These are phyloP conservation scores for Candoia aspera DNA, from an alignment of 2,113 vertebrate species.

Conservation along the genomic window DNA sequence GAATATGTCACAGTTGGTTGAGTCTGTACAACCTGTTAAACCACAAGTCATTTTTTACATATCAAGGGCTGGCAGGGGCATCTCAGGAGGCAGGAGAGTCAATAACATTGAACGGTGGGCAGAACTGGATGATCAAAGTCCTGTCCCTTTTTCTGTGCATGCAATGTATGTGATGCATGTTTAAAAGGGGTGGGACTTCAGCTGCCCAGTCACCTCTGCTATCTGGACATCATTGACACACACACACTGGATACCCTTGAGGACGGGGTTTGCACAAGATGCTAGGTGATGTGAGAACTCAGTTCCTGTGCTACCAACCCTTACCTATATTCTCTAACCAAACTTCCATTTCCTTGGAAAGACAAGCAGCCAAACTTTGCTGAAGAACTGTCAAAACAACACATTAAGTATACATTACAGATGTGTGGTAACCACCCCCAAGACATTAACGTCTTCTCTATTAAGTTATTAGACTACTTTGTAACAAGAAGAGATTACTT, in stretches of 20 bases:
- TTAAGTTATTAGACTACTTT: conserved; percentile 18
- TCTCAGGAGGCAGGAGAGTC: background rate
- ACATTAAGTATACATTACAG: background rate
- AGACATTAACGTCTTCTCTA: conserved; percentile 12
- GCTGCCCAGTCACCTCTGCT: background rate
- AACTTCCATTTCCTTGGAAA: background rate
- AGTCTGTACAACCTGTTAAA: background rate
- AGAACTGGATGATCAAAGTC: background rate
- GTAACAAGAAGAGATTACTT: conserved; percentile 13
- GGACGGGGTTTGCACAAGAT: background rate
- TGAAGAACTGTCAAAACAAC: background rate
- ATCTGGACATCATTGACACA: background rate
- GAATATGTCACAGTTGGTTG: background rate
- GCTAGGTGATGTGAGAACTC: background rate
- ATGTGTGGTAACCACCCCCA: conserved; percentile 8
- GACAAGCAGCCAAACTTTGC: background rate
- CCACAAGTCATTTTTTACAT: background rate
- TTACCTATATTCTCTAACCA: background rate
- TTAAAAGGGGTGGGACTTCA: background rate
- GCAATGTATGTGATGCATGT: background rate
- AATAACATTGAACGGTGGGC: background rate
- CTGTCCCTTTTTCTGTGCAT: background rate
- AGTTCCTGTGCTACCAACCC: background rate
- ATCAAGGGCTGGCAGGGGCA: background rate
- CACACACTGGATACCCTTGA: background rate